Evolutionary conservation across 2,888 invertebrate species (phyloP).

Genomic region (Perdita meconis): DNA sequence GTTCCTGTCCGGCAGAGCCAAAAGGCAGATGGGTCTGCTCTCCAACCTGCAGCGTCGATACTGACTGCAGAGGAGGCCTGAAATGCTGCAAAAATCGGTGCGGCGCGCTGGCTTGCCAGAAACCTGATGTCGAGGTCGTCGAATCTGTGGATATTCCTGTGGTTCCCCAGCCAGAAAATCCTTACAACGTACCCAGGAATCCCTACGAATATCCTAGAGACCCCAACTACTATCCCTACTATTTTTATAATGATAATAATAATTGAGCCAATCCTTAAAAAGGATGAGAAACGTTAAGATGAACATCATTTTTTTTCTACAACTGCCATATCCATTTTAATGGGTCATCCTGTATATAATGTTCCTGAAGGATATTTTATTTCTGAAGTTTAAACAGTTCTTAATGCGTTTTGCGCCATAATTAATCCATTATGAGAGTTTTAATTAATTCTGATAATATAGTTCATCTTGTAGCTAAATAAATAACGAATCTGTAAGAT

Average conservation of each 20-base stretch:
- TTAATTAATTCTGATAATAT: too few relatives aligned
- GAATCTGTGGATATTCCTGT: conserved; percentile 54
- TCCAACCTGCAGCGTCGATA: conserved; percentile 85
- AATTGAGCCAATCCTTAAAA: not conserved
- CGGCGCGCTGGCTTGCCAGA: conserved; percentile 85
- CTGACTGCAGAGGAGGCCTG: conserved; percentile 85
- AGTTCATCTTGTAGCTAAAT: too few relatives aligned
- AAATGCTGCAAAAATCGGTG: conserved; percentile 87
- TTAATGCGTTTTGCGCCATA: too few relatives aligned
- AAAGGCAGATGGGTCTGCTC: conserved; percentile 86
- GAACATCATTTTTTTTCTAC: not conserved
- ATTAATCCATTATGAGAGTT: too few relatives aligned
- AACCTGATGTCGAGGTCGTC: conserved; percentile 68
- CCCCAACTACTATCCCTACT: conserved; percentile 16
- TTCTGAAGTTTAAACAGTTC: too few relatives aligned
- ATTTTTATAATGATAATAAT: conserved; percentile 35
- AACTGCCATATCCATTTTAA: not conserved
- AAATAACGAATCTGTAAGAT: too few relatives aligned
- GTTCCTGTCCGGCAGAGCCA: conserved; percentile 85
- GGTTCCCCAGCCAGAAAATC: conserved; percentile 21
- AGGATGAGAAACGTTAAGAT: not conserved
- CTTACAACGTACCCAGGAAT: conserved; percentile 18
- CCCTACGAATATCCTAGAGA: conserved; percentile 1
- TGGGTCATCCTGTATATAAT: too few relatives aligned
- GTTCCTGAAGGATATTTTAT: too few relatives aligned